Base-by-base conservation (phyloP, 2,888 invertebrate species). In the Ormia ochracea region DNA sequence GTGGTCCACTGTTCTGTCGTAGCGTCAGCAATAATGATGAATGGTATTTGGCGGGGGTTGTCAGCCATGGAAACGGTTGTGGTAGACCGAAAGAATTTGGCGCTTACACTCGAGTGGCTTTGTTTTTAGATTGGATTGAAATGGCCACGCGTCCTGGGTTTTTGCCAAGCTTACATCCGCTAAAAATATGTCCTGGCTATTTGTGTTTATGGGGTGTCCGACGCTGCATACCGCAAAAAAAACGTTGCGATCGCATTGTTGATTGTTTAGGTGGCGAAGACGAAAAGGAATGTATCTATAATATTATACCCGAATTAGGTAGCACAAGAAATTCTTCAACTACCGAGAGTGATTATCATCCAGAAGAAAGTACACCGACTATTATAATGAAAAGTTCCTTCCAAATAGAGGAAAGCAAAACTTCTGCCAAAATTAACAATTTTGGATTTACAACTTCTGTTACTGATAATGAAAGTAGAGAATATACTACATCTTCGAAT, bases 31-130 rank as follows among this genome's bases (percentile, higher is more conserved):
- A 92, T 85, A 88, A 91, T 0, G 91, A 92, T 80, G 94, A 94
- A 85, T 95, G 95, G 94, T 96, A 95, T 86, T 91, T 96, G 78
- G 95, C 94, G 4, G 96, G 96, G 0, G 92, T 96, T 61, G 95
- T 96, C 0, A 96, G 96, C 85, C 96, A 96, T 85, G 96, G 96
- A 23, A 94, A 95, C 84, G 96, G 96, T 3, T 96, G 96, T 88
- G 96, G 93, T 19, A 91, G 94, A 82, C 93, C 94, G 63, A 91
- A 92, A 78, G 95, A 96, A 87, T 95, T 95, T 17, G 96, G 96
- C 1, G 95, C 94, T 54, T 96, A 96, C 85, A 95, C 96, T 0
- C 91, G 94, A 89, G 94, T 96, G 19, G 93, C 94, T 82, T 90
- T 93, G 26, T 95, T 93, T 86, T 88, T 93, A n/a, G 91, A 93